Evolutionary conservation across 2,113 vertebrate genomes (phyloP), one percentile per base, ranked within the genome.

Genomic region (Atractosteus spatula): DNA sequence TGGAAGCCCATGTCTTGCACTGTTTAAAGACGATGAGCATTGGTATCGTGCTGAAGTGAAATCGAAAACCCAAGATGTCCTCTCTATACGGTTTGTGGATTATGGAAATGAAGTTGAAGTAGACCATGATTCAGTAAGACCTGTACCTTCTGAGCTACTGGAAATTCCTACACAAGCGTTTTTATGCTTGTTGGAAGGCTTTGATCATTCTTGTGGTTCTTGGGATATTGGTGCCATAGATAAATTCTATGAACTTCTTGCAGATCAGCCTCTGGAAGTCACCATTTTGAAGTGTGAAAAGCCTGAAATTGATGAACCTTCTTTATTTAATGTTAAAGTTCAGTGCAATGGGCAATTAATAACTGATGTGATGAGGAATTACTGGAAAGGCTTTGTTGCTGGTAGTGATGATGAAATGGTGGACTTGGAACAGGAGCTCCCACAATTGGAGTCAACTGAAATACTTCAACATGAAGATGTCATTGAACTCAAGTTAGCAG

Each of bases 21-120:
- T 87, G 43, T 93, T 90, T 17, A 79, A 81, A 73, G 91, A 94
- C 2, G 92, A 97, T 70, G 82, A 86, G 0, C 88, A 82, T 57
- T 93, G 93, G 87, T 95, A 95, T 71, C 93, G 97, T 75, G 95
- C 93, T 59, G 70, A 93, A 57, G 79, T 98, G 54, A 84, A 78
- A 2, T 74, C 73, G 0, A 66, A 87, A 76, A 78, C 88, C 8
- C 82, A 69, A 55, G 81, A 80, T 7, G 42, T 64, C 0, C 2
- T 94, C 0, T 88, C 85, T 0, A 83, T 98, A 76, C 78, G 89
- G 44, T 93, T 95, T 2, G 82, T 98, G 44, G 97, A 99, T 85
- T 96, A 96, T 0, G 96, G 96, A 74, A 96, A 94, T 2, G 70
- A 87, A 45, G 91, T 93, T 41, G 70, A 83, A 7, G 79, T 92